Base-by-base conservation (phyloP, 2,113 vertebrate genomes). In the Onychostoma macrolepis region DNA sequence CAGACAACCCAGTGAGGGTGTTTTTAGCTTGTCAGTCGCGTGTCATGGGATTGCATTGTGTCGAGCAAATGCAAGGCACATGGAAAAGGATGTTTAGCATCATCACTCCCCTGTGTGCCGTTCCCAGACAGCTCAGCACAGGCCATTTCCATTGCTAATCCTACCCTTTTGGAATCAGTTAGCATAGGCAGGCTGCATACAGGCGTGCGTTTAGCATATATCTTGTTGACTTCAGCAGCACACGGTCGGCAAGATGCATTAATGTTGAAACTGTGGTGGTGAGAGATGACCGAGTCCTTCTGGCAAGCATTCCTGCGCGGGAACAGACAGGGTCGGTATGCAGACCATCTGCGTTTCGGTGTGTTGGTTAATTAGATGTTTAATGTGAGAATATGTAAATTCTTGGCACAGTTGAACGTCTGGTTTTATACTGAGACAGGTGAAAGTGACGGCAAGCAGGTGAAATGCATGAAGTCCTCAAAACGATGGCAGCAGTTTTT, bases 131-230 rank as follows among this genome's bases (percentile, higher is more conserved):
- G 90, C 77, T 26, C 86, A 53, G 80, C 90, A 91, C 38, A 85
- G 88, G 92, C 79, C 90, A 92, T 93, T 95, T 91, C 90, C 92
- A 93, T 90, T 92, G 88, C 91, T 90, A 94, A 83, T 92, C 53
- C 84, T 93, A 92, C 87, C 89, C 82, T 93, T 92, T 88, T 89
- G 87, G 30, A 89, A 85, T 24, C 77, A 83, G 88, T 89, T 86
- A 86, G 83, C 67, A 85, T 88, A 90, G 82, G 85, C 30, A 53
- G 83, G 61, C 89, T 86, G 79, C 89, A 87, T 67, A 53, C 58
- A 58, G 53, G n/a, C 78, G 30, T 86, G 81, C 90, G 88, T 92
- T 93, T 91, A 92, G 85, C 89, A 90, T 92, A 90, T 90, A 90
- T 92, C 89, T 92, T 90, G 80, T 84, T 91, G 89, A 92, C 87